A percentile compares a stretch with the other conserved stretches of the same genome.
Conservation (phyloP, 2,797 vertebrate species). For the Lepus oiostolus region DNA sequence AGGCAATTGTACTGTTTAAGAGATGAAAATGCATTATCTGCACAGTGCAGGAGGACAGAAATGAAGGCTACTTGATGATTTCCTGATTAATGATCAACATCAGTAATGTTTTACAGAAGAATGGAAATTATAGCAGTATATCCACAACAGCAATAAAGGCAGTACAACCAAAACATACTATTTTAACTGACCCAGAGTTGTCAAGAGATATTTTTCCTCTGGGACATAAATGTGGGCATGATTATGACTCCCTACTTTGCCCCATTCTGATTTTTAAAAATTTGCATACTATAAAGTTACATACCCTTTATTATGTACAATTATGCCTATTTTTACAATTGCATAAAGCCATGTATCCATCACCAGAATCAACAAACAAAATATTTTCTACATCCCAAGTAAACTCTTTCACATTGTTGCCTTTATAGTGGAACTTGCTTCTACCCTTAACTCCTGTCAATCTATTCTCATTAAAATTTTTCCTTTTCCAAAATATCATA, state of each 20-base stretch:
- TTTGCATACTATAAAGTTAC: background rate
- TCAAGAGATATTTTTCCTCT: slow-evolving; percentile 16
- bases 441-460: background rate
- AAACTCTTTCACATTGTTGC: background rate
- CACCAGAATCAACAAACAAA: background rate
- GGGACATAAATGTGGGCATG: background rate
- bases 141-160: slow-evolving; percentile 30
- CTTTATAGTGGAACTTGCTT: background rate
- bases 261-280: background rate
- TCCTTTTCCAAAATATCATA: slow-evolving; percentile 7
- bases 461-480: background rate
- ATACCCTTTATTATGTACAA: background rate
- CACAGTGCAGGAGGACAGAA: slow-evolving; percentile 5
- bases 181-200: slow-evolving; percentile 15
- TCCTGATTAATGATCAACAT: background rate
- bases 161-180: background rate
- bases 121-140: slow-evolving; percentile 9
- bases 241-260: background rate
- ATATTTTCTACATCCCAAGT: background rate
- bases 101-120: background rate
- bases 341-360: background rate
- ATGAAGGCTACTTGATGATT: slow-evolving; percentile 57
- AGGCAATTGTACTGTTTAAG: background rate
- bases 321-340: slow-evolving; percentile 29
- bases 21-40: background rate